phyloP scores from a whole-genome alignment of 2,797 vertebrate species.

The Heteromormyrus szaboi region DNA sequence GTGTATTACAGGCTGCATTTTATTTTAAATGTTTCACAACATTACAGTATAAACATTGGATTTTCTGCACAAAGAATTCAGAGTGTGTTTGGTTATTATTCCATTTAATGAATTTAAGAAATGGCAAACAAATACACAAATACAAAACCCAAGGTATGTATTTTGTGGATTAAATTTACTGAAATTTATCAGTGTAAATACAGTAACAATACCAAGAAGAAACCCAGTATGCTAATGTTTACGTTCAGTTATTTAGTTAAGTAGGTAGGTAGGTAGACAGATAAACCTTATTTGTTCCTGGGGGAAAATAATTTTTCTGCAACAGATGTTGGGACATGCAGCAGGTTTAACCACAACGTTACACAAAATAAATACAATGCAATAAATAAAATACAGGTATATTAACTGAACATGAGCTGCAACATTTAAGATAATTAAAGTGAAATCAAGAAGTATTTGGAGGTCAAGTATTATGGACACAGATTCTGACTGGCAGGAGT shows the following conservation, averaged over 20 bases:
- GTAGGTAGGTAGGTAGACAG: neutral
- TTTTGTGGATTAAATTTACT: neutral
- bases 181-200: neutral
- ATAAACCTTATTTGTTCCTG: neutral
- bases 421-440: neutral
- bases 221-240: neutral
- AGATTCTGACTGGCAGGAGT: neutral
- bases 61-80: neutral
- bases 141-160: neutral
- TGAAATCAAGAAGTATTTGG: neutral
- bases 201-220: neutral
- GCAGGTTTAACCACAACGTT: neutral
- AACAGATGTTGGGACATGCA: neutral
- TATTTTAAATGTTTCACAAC: neutral
- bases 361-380: neutral
- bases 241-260: neutral
- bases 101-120: neutral
- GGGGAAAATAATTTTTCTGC: neutral
- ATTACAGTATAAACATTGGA: neutral
- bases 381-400: neutral
- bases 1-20: neutral
- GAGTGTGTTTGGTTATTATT: neutral
- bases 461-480: neutral
- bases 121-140: neutral
- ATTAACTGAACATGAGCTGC: neutral